phyloP scores from a whole-genome alignment of 2,797 vertebrate genomes.

The Gallinago solitaria region DNA sequence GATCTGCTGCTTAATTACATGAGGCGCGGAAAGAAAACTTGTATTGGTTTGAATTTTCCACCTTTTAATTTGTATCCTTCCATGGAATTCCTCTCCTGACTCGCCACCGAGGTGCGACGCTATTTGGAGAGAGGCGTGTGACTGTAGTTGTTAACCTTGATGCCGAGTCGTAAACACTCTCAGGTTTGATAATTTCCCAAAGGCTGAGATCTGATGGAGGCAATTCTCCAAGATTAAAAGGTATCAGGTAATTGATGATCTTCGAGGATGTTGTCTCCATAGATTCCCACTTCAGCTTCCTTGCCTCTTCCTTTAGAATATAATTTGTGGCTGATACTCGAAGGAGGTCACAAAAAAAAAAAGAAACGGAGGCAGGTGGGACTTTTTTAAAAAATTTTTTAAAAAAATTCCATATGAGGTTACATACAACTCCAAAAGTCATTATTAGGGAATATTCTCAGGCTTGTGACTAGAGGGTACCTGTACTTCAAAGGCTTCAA shows the following conservation, averaged over 20 bases:
- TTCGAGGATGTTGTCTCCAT: slow-evolving; percentile 13
- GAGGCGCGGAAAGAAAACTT: background rate
- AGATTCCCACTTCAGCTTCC: background rate
- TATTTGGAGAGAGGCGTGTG: background rate
- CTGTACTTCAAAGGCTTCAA: background rate
- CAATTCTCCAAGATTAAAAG: background rate
- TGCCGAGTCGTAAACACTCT: background rate
- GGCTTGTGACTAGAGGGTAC: accelerated
- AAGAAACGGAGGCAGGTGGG: background rate
- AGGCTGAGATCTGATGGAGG: background rate
- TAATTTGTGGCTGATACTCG: background rate
- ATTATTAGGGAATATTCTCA: background rate
- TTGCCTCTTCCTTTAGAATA: background rate
- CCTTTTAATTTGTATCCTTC: background rate
- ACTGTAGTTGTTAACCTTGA: background rate
- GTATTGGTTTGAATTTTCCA: background rate
- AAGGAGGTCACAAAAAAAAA: background rate
- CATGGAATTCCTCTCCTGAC: background rate
- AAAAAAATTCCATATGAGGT: background rate
- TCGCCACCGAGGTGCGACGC: background rate
- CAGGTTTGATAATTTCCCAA: slow-evolving; percentile 25
- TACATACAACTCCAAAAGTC: background rate
- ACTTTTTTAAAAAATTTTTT: background rate
- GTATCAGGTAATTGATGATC: slow-evolving; percentile 6
- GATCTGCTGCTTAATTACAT: background rate